Conservation (phyloP, 2,113 vertebrate genomes). For the Herpailurus yagouaroundi region DNA sequence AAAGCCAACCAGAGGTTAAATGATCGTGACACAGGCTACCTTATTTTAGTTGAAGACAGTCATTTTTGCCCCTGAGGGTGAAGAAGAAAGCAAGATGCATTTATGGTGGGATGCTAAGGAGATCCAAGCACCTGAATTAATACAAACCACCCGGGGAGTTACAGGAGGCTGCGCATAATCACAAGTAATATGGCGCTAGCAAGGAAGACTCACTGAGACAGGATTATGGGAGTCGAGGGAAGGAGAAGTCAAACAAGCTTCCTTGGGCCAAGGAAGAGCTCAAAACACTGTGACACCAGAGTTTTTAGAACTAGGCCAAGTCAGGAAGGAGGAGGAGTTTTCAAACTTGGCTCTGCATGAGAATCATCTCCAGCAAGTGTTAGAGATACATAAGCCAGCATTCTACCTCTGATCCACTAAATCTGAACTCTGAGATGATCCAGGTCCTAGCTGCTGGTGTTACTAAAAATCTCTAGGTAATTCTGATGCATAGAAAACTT, state of each 20-base stretch:
- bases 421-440: neutral
- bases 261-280: neutral
- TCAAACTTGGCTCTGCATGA: neutral
- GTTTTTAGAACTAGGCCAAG: neutral
- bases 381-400: neutral
- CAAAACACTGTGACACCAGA: neutral
- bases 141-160: too few species aligned
- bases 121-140: neutral
- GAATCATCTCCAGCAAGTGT: neutral
- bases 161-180: neutral
- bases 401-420: neutral
- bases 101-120: neutral
- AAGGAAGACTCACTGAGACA: neutral
- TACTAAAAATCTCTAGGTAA: neutral
- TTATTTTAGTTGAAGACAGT: neutral
- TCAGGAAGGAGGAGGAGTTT: neutral
- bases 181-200: too few species aligned
- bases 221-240: too few species aligned
- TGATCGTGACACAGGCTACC: neutral
- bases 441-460: neutral
- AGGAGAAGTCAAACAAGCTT: neutral
- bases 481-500: neutral
- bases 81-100: neutral
- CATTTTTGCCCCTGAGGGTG: neutral
- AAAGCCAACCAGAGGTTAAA: neutral